These are phyloP conservation scores for Craterocephalus amniculus DNA, from an alignment of 2,797 vertebrate genomes.

Conservation along the genomic window DNA sequence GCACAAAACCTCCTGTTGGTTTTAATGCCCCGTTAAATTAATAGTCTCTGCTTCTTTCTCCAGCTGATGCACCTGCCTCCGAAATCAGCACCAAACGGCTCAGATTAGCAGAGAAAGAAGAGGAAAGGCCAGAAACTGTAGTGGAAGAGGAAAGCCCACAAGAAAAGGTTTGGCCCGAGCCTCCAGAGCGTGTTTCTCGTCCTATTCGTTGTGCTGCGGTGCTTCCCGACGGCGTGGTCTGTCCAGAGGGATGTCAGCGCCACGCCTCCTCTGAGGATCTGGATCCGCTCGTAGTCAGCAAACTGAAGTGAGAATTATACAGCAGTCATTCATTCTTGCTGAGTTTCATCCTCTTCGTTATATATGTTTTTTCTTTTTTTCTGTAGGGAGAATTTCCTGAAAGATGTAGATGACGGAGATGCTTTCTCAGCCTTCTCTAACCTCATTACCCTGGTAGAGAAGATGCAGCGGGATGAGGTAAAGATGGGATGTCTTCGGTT, in stretches of 20 bases:
- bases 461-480: slow-evolving; percentile 81
- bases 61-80: slow-evolving; percentile 55
- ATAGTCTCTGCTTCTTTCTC: neutral
- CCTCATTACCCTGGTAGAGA: slow-evolving; percentile 64
- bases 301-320: slow-evolving; percentile 3
- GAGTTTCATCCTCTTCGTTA: too few species aligned
- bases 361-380: neutral
- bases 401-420: slow-evolving; percentile 41
- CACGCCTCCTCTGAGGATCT: slow-evolving; percentile 37
- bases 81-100: slow-evolving; percentile 68
- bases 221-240: slow-evolving; percentile 53
- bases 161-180: slow-evolving; percentile 73
- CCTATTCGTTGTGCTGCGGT: slow-evolving; percentile 54
- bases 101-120: slow-evolving; percentile 41
- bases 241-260: slow-evolving; percentile 61
- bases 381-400: slow-evolving; percentile 58
- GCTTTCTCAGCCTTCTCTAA: slow-evolving; percentile 52
- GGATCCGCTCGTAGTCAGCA: slow-evolving; percentile 24
- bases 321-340: neutral
- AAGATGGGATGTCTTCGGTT: slow-evolving; percentile 16
- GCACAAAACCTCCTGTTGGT: neutral
- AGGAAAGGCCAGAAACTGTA: slow-evolving; percentile 5
- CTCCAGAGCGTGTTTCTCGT: slow-evolving; percentile 55
- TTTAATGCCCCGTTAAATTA: neutral
- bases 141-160: slow-evolving; percentile 9